Base-by-base conservation (phyloP, 1,140 invertebrate genomes). In the Calephelis nemesis region DNA sequence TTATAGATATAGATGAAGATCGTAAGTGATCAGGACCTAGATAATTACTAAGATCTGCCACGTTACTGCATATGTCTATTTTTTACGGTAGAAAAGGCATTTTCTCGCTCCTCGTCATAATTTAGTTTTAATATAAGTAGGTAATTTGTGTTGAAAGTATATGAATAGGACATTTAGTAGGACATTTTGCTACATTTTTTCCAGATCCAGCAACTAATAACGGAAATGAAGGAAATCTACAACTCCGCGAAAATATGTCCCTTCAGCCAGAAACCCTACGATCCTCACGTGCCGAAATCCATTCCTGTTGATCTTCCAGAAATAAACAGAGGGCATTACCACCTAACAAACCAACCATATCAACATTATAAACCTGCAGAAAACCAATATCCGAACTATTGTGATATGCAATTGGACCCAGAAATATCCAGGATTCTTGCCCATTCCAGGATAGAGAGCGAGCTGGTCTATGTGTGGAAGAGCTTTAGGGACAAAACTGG, bases 201-300 rank as follows among this genome's bases (percentile, higher is more conserved):
- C 11, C 78, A 96, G 96, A 93, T 96, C 68, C 94, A 95, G 79
- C 93, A 94, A 75, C 74, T 96, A n/a, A 94, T 96, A 69, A 92
- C 94, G 0, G 94, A 96, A 78, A 97, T 97, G 96, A 96, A 96
- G 83, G 95, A 96, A 73, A 93, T 95, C 7, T 97, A 96, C 82
- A 93, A 94, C n/a, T 93, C 94, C 67, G 94, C 94, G 0, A 93
- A 93, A 77, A 91, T 96, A n/a, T 97, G 96, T 76, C 94, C 95
- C 0, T 96, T 93, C 69, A 93, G 92, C 47, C 88, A 91, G 58
- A 91, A 91, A 50, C 87, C 88, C 0, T 89, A 84, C 52, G 88
- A 91, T 39, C 83, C 87, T 7, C 87, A 90, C 48, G 75, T 89
- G 1, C 85, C 84, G 1, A 66, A 74, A n/a, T 52, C 77, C 2